Base-by-base conservation (phyloP, 2,113 vertebrate species). In the Shinisaurus crocodilurus region DNA sequence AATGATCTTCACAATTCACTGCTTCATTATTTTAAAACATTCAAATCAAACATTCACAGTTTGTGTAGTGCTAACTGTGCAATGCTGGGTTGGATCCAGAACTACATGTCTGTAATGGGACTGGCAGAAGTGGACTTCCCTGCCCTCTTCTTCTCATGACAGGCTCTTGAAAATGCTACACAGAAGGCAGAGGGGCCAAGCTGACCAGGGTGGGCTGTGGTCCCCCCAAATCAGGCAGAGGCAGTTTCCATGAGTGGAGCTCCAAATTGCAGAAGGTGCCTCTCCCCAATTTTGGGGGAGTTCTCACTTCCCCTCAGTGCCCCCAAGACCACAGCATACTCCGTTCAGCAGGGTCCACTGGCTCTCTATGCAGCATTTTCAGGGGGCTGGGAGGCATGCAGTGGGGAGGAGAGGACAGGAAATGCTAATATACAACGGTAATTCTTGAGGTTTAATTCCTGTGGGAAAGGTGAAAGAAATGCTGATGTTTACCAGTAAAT, bases 21-120 rank as follows among this genome's bases (percentile, higher is more conserved):
- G 85, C 87, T 57, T 85, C 89, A 91, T 37, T 89, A 65, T 32
- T 91, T 85, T 63, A 50, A 3, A 32, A 57, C 92, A 3, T 86
- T 90, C 89, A 32, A 74, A 75, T 76, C 69, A 60, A 86, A 74
- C 65, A 92, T 48, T 92, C 90, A n/a, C 32, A 86, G 16, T 40
- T 40, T 50, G 70, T 15, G 2, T 72, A 45, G 16, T 80, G 48
- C 57, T 79, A 37, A 10, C 7, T 67, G 50, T 54, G 50, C 50
- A 54, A 54, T 10, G 12, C 50, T 54, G 50, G 50, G 50, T 54
- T 54, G 50, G 50, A 54, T 54, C 50, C 50, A 54, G 50, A 54
- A 54, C 50, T 54, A 54, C 50, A 54, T 54, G 48, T 50, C 48
- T 50, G 48, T 50, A 50, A 50, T 50, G 48, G 48, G 50, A 54